Evolutionary conservation across 30 jellyfish, hydroid and myxozoan species (phyloP), one percentile per base, ranked within the genome.

Genomic region (Chrysaora quinquecirrha): DNA sequence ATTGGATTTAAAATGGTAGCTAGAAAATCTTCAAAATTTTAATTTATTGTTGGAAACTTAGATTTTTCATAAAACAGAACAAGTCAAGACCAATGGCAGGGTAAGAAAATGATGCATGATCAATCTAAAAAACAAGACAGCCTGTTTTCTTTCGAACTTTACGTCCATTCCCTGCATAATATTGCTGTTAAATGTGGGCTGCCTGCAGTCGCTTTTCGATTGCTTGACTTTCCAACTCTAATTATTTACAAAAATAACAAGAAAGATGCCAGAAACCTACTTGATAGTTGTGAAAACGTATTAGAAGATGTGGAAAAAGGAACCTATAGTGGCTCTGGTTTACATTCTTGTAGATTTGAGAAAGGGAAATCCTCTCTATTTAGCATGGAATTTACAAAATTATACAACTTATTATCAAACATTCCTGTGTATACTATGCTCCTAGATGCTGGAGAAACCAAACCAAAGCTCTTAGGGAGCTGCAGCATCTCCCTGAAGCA

Each of bases 361-460:
- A 80, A 67, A n/a, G 90, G 90, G 58, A 80, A 80, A 30, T 80
- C 90, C 11, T 63, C 90, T 27, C 65, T 80, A 3, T 80, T 80
- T 30, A 80, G 83, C 35, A 80, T 80, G 90, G 62, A 38, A n/a
- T 52, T 47, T n/a, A 35, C 19, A 30, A 66, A 66, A 30, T 21
- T 80, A 27, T 64, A 11, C 78, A 31, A 48, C 27, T 32, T 64
- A 23, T 28, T 80, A 18, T 38, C 83, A 28, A 48, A 56, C 4
- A 32, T 80, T 21, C 90, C 90, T 0, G 83, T 80, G 34, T 80
- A 64, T 32, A 66, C 63, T 1, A 58, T 80, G 56, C 67, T 80
- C 11, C n/a, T 80, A 19, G 90, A 80, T 80, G 66, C 31, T 0
- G 61, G 47, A 14, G 18, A 28, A 0, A 54, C 71, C 48, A 47